Evolutionary conservation across 2,113 vertebrate genomes (phyloP).

Genomic region (Chrysemys picta): DNA sequence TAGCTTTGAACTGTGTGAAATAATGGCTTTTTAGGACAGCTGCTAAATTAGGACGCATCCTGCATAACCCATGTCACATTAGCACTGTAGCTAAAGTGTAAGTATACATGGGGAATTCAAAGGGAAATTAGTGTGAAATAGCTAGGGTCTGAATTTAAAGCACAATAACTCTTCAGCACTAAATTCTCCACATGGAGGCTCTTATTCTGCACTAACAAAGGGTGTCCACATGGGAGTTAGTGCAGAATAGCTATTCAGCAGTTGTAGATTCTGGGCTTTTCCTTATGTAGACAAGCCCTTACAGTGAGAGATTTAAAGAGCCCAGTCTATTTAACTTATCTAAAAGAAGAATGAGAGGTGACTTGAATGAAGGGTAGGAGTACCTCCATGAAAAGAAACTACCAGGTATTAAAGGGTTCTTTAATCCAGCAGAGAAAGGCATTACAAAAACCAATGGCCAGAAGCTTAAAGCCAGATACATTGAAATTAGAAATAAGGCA

Average conservation of each 20-base stretch:
- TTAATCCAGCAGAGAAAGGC: no score
- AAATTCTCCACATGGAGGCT: neutral
- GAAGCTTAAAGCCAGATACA: no score
- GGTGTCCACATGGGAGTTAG: neutral
- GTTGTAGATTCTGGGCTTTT: neutral
- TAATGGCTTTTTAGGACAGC: slow-evolving; percentile 33
- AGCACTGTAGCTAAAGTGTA: neutral
- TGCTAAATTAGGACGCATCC: slow-evolving; percentile 32
- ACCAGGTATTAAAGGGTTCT: no score
- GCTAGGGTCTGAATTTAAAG: neutral
- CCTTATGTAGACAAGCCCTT: neutral
- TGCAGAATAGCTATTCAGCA: neutral
- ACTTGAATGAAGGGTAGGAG: neutral
- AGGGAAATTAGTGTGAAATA: neutral
- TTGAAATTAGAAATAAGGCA: no score
- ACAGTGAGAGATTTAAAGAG: neutral
- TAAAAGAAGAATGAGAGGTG: neutral
- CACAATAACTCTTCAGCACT: neutral
- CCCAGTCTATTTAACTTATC: neutral
- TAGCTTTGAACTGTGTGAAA: slow-evolving; percentile 23
- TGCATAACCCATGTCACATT: neutral
- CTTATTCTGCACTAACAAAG: neutral
- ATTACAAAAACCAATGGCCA: no score
- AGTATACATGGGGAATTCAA: neutral
- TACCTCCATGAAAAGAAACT: neutral